These are phyloP conservation scores for Eristalinus sepulchralis DNA, from an alignment of 2,888 invertebrate genomes.

Conservation along the genomic window DNA sequence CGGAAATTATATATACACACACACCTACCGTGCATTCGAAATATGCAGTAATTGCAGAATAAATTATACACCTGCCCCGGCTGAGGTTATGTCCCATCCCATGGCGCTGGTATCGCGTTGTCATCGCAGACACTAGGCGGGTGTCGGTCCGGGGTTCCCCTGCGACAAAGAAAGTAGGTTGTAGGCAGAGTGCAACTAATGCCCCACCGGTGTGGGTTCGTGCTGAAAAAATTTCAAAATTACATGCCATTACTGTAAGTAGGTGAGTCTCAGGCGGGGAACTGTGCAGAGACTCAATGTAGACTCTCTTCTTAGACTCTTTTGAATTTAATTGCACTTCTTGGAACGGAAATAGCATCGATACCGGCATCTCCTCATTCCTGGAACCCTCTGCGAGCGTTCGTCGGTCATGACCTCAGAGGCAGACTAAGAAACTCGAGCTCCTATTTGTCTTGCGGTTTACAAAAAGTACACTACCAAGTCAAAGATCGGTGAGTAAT, in stretches of 20 bases:
- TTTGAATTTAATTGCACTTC: neutral
- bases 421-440: conserved; percentile 7
- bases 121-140: conserved; percentile 20
- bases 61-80: conserved; percentile 58
- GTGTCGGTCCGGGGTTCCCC: conserved; percentile 29
- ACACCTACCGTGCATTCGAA: conserved; percentile 36
- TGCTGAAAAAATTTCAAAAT: conserved; percentile 28
- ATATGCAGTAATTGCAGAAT: conserved; percentile 60
- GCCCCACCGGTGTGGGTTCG: conserved; percentile 19
- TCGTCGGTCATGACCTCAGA: neutral
- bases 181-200: conserved; percentile 17
- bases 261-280: conserved; percentile 9
- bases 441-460: conserved; percentile 16
- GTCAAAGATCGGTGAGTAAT: conserved; percentile 16
- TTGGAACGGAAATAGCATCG: neutral
- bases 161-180: conserved; percentile 66
- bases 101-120: conserved; percentile 55
- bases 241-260: conserved; percentile 30
- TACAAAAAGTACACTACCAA: conserved; percentile 20
- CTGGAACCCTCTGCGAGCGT: neutral
- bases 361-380: neutral
- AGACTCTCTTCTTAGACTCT: conserved; percentile 1
- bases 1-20: conserved; percentile 50
- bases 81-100: conserved; percentile 49
- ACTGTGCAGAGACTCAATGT: conserved; percentile 21